Evolutionary conservation across 2,797 vertebrate species (phyloP).

Genomic region (Sebastes paucispinis): DNA sequence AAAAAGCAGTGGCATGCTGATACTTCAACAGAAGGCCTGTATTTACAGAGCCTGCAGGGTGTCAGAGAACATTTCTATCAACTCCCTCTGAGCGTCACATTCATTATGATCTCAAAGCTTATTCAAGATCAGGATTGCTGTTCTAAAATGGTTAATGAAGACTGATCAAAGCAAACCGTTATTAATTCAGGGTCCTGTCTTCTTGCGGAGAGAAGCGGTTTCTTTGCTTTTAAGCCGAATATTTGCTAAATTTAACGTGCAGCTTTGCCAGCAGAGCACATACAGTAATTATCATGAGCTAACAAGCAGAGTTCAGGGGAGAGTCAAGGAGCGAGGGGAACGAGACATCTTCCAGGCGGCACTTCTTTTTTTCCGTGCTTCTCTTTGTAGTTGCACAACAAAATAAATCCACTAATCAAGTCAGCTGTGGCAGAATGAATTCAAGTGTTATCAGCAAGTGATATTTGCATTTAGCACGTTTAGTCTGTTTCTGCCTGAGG

Average conservation of each 20-base stretch:
- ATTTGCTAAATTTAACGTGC: conserved; percentile 29
- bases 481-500: not conserved
- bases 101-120: not conserved
- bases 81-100: not conserved
- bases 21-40: not conserved
- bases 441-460: not conserved
- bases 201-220: not conserved
- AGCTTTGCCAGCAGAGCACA: conserved; percentile 8
- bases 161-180: not conserved
- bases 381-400: not conserved
- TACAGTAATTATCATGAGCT: conserved; percentile 34
- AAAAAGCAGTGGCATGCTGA: not conserved
- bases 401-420: not conserved
- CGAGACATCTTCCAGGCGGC: not conserved
- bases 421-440: not conserved
- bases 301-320: conserved; percentile 35
- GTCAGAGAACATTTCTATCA: not conserved
- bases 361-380: not conserved
- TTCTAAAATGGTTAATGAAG: not conserved
- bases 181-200: not conserved
- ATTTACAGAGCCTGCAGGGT: not conserved
- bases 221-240: not conserved
- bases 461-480: not conserved
- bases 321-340: conserved; percentile 2
- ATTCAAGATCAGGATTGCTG: not conserved